phyloP scores from a whole-genome alignment of 2,797 vertebrate genomes.

The Varecia variegata region DNA sequence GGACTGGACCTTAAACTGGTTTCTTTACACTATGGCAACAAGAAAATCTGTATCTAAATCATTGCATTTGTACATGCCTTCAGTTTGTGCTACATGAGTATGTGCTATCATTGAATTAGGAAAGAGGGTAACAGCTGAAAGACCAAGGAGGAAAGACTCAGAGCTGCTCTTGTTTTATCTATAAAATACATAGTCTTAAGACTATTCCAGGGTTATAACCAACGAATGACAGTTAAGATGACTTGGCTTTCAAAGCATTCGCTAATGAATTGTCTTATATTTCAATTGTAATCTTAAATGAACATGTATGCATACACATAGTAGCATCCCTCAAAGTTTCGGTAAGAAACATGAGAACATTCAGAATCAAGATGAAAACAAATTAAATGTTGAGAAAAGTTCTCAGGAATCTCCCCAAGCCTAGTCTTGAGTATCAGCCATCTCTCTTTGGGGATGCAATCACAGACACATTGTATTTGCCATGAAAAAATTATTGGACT shows the following conservation, averaged over 20 bases:
- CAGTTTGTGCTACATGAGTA: neutral
- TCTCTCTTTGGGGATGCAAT: neutral
- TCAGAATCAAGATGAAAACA: slow-evolving; percentile 13
- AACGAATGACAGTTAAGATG: neutral
- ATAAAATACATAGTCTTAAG: neutral
- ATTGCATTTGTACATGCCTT: neutral
- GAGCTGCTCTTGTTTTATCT: neutral
- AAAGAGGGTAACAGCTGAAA: neutral
- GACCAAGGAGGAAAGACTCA: neutral
- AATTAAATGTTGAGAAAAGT: neutral
- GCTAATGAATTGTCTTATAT: neutral
- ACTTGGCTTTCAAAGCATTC: neutral
- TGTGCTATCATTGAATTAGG: neutral
- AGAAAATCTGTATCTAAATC: neutral
- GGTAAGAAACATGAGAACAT: neutral
- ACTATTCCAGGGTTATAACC: neutral
- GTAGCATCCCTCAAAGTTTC: neutral
- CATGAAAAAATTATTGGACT: slow-evolving; percentile 16
- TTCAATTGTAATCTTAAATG: slow-evolving; percentile 1
- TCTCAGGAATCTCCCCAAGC: neutral
- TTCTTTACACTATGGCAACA: neutral
- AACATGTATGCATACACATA: neutral
- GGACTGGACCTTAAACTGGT: neutral
- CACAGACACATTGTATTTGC: neutral
- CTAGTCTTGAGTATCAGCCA: neutral